phyloP scores from a whole-genome alignment of 2,797 vertebrate species.

The Rhinoraja longicauda region DNA sequence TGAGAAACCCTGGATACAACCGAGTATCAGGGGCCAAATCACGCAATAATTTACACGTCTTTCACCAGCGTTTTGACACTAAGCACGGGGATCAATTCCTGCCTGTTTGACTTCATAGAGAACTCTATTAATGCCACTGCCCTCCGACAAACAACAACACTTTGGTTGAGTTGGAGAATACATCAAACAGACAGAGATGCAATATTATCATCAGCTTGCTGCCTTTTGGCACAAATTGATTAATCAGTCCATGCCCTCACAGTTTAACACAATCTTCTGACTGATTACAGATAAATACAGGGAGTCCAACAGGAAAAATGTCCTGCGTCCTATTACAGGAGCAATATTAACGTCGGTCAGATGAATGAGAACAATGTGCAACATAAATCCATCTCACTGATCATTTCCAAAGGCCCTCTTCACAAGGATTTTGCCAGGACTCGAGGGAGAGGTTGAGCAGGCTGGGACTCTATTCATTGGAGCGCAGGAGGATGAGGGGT shows the following conservation, averaged over 20 bases:
- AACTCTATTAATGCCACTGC: slow-evolving; percentile 55
- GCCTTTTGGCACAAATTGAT: slow-evolving; percentile 61
- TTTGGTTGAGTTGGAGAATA: slow-evolving; percentile 59
- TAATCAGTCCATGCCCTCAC: slow-evolving; percentile 62
- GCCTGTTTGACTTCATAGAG: slow-evolving; percentile 54
- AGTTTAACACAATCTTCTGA: slow-evolving; percentile 41
- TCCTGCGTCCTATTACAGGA: background rate
- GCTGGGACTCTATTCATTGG: no score
- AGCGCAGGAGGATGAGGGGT: no score
- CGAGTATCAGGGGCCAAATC: background rate
- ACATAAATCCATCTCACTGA: background rate
- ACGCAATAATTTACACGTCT: background rate
- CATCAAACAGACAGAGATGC: slow-evolving; percentile 59
- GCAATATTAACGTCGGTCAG: background rate
- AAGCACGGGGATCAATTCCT: slow-evolving; percentile 53
- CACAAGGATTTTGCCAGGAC: no score
- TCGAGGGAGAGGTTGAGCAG: no score
- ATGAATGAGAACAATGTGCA: background rate
- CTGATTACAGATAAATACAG: background rate
- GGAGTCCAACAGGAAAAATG: background rate
- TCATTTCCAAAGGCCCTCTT: background rate
- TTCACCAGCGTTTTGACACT: slow-evolving; percentile 40
- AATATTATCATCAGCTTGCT: slow-evolving; percentile 57
- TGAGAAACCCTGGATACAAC: no score
- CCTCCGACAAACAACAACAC: slow-evolving; percentile 60